phyloP scores from a whole-genome alignment of 2,113 vertebrate species.

The Melanerpes aurifrons region DNA sequence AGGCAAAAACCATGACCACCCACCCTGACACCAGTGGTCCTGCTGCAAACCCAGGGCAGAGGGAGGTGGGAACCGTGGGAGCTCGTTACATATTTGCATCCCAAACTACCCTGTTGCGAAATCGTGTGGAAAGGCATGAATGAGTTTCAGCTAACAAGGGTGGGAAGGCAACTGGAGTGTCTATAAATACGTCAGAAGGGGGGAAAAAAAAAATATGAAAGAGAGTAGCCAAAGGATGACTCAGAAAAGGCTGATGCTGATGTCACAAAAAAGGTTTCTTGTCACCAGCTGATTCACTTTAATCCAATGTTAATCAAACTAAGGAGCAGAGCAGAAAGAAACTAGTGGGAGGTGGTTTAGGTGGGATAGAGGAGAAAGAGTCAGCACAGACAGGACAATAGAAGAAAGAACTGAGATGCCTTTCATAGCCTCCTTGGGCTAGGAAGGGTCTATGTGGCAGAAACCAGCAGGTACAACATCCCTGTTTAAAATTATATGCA shows the following conservation, averaged over 20 bases:
- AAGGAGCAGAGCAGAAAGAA: neutral
- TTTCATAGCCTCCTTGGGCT: neutral
- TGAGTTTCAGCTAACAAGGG: neutral
- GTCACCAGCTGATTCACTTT: neutral
- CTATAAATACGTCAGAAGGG: neutral
- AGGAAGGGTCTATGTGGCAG: neutral
- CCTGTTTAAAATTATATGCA: neutral
- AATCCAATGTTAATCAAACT: neutral
- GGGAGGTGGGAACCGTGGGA: neutral
- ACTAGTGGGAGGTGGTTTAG: neutral
- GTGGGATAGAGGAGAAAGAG: neutral
- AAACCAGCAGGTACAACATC: neutral
- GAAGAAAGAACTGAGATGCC: neutral
- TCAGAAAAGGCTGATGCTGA: neutral
- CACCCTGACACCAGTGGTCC: neutral
- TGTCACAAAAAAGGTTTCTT: neutral
- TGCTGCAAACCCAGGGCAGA: neutral
- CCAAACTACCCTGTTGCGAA: neutral
- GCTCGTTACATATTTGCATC: neutral
- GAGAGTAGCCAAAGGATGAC: neutral
- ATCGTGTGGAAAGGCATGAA: neutral
- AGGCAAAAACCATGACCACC: neutral
- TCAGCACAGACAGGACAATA: fast-evolving
- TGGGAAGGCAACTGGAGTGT: neutral
- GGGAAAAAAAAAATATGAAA: neutral